phyloP scores from a whole-genome alignment of 2,113 vertebrate genomes.

The Atherinomorus stipes region DNA sequence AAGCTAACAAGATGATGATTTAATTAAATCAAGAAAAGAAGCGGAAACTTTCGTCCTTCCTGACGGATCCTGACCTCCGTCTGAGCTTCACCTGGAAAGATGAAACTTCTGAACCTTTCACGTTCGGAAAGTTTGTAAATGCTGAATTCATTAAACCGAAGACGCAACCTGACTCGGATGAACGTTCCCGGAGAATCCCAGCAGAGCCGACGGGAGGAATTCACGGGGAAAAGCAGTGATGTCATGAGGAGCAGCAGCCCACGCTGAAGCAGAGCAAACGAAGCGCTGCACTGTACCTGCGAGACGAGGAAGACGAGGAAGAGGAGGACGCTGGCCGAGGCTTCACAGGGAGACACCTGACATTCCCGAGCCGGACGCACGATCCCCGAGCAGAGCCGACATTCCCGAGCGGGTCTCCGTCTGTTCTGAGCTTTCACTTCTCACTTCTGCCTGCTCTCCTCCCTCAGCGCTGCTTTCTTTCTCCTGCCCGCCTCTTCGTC shows the following conservation, averaged over 20 bases:
- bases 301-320: background rate
- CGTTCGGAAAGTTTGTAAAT: no score
- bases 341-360: conserved; percentile 66
- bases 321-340: conserved; percentile 37
- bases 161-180: no score
- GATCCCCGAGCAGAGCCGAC: conserved; percentile 46
- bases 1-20: background rate
- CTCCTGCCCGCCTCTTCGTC: background rate
- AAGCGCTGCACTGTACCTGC: conserved; percentile 64
- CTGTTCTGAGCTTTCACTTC: conserved; percentile 69
- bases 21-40: background rate
- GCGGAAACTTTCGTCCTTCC: background rate
- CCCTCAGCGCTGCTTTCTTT: conserved; percentile 15
- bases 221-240: background rate
- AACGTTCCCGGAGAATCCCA: no score
- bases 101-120: no score
- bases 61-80: no score
- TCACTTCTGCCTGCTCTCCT: conserved; percentile 59
- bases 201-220: no score
- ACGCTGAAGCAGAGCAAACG: conserved; percentile 27
- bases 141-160: no score
- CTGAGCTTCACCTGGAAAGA: no score
- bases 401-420: conserved; percentile 52
- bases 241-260: background rate
- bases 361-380: conserved; percentile 50